Conservation (phyloP, 92 coral and sea anemone genomes). For the Metridium senile region DNA sequence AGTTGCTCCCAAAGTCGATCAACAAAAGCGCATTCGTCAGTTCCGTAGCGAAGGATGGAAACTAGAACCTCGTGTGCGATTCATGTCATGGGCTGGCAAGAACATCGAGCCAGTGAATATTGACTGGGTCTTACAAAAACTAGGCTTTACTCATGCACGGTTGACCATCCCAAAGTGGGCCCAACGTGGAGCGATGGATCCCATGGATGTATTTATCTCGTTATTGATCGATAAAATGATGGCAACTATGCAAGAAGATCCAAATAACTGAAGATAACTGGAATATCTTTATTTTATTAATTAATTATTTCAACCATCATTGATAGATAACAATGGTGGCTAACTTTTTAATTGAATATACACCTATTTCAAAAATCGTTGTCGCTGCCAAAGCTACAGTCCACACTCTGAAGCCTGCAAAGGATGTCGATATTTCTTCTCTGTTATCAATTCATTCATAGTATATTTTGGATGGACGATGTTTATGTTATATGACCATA, state of each 20-base stretch:
- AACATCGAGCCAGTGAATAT: conserved; percentile 97
- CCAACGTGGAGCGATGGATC: conserved; percentile 99
- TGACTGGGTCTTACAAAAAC: conserved; percentile 97
- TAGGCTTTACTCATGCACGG: conserved; percentile 95
- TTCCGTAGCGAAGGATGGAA: conserved; percentile 97
- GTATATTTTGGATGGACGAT: too few species aligned
- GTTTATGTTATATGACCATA: too few species aligned
- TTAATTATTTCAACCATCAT: too few species aligned
- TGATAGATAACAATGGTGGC: too few species aligned
- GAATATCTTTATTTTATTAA: too few species aligned
- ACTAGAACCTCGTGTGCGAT: conserved; percentile 95
- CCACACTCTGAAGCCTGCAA: too few species aligned
- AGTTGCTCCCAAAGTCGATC: conserved; percentile 69
- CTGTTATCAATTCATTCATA: too few species aligned
- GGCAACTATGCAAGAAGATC: conserved; percentile 80
- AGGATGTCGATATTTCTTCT: too few species aligned
- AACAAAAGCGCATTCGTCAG: conserved; percentile 91
- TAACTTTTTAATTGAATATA: too few species aligned
- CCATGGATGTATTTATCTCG: conserved; percentile 92
- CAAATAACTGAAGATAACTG: neutral
- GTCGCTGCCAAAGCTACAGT: too few species aligned
- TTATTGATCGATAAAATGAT: conserved; percentile 85
- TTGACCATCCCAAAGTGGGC: conserved; percentile 99
- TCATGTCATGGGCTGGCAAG: conserved; percentile 98
- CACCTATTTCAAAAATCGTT: too few species aligned